phyloP scores from a whole-genome alignment of 2,113 vertebrate genomes.

The Datnioides undecimradiatus region DNA sequence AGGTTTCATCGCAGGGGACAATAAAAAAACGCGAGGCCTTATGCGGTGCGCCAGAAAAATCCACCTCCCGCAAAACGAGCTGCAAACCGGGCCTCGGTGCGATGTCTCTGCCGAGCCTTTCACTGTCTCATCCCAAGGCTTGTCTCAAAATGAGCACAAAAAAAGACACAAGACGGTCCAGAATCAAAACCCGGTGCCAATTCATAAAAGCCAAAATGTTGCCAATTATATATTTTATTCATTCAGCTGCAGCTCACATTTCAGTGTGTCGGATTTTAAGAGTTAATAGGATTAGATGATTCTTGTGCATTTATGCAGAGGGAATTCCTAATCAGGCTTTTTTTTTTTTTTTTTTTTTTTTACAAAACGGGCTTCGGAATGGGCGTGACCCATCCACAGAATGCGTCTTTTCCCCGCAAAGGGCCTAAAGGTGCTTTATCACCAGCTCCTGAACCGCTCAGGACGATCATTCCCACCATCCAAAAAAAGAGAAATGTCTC shows the following conservation, averaged over 20 bases:
- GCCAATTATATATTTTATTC: slow-evolving; percentile 5
- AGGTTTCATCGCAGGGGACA: neutral
- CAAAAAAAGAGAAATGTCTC: no score
- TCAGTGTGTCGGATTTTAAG: slow-evolving; percentile 50
- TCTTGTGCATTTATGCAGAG: slow-evolving; percentile 54
- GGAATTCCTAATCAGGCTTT: slow-evolving; percentile 68
- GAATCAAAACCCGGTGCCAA: neutral
- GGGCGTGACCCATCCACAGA: slow-evolving; percentile 70
- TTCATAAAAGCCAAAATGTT: neutral
- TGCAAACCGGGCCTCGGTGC: slow-evolving; percentile 19
- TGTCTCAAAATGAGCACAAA: neutral
- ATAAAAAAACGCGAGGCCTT: slow-evolving; percentile 24
- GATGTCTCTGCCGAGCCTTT: no score
- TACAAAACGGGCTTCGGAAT: slow-evolving; percentile 40
- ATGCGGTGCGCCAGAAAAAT: slow-evolving; percentile 11
- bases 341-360: no score
- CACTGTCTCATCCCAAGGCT: neutral
- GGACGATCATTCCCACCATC: no score
- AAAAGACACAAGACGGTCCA: neutral
- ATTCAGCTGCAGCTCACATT: slow-evolving; percentile 26
- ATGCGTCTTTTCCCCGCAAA: slow-evolving; percentile 52
- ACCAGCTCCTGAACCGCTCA: slow-evolving; percentile 31
- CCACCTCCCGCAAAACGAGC: slow-evolving; percentile 9
- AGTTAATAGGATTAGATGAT: slow-evolving; percentile 71
- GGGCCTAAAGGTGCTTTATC: slow-evolving; percentile 53